Evolutionary conservation across 2,113 vertebrate genomes (phyloP), one percentile per base, ranked within the genome.

Genomic region (Vireo altiloquus): DNA sequence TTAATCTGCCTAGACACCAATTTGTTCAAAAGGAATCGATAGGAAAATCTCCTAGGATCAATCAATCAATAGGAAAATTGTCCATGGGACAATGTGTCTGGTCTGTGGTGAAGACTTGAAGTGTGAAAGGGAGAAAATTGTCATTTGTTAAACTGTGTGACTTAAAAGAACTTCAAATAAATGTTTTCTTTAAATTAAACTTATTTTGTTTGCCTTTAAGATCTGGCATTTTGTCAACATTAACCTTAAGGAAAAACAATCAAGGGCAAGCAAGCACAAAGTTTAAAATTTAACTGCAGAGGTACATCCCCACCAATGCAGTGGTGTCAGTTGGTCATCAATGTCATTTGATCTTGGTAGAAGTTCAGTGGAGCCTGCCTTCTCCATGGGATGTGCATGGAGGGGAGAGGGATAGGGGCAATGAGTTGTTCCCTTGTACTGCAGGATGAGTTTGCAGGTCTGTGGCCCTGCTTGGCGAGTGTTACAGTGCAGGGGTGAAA

Each of bases 121-220:
- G 97, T 93, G 78, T 89, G 91, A 97, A 97, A 78, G 49, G 64
- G 57, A 89, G 49, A 79, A 96, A 92, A 61, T 89, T 97, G 84
- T 96, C 96, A 95, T 97, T 91, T 97, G 95, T 97, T 97, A 94
- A 97, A 87, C 15, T 96, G 40, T 97, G 81, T 97, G 89, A 96
- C 82, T 91, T 91, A 79, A 94, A 96, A 92, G 90, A 95, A 93
- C 77, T 77, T 95, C 28, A 93, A 97, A 97, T 97, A 97, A 98
- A 97, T 94, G 60, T 94, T 96, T 95, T 96, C 95, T 97, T 97
- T 96, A 80, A 97, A 97, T 89, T 92, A 95, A 96, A 82, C 79
- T 33, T 77, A 63, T 1, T 93, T 94, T 94, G 84, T 86, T 87
- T 96, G 68, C 92, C 89, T 90, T 95, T 92, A 95, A 78, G 69